Percentiles rank a stretch among this genome's conserved stretches.
phyloP scores from a whole-genome alignment of 2,797 vertebrate genomes.

The Centropyge bicolor region DNA sequence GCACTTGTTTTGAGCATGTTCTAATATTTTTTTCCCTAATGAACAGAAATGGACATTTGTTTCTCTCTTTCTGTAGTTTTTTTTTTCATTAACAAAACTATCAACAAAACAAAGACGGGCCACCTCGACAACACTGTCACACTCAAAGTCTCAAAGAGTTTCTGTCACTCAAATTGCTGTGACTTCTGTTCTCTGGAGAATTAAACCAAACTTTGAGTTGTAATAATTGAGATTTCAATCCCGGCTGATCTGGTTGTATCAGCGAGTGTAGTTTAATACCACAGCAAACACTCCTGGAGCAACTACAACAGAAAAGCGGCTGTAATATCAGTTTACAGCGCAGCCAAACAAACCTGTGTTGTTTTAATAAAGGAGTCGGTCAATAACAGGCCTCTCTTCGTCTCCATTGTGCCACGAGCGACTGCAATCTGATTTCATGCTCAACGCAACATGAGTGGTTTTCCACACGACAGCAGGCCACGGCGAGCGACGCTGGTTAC shows the following conservation, averaged over 20 bases:
- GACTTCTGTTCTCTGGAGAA: background rate
- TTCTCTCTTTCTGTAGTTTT: background rate
- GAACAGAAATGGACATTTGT: background rate
- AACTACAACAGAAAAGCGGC: background rate
- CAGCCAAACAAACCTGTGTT: slow-evolving; percentile 11
- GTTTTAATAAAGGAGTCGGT: slow-evolving; percentile 29
- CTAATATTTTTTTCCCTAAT: background rate
- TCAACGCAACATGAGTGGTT: background rate
- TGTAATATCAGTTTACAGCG: background rate
- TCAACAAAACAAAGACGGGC: background rate
- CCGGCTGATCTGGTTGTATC: background rate
- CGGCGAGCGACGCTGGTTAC: too few species aligned
- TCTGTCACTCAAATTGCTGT: background rate
- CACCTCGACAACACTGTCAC: background rate
- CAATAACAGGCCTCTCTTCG: background rate
- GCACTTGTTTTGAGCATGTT: background rate
- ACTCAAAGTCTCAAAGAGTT: background rate
- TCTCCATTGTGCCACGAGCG: background rate
- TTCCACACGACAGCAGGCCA: background rate
- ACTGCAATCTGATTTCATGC: slow-evolving; percentile 6
- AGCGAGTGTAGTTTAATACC: background rate
- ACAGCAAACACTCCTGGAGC: slow-evolving; percentile 2
- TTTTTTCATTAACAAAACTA: background rate
- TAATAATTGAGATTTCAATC: background rate
- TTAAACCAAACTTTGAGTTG: background rate